A percentile compares a stretch with the other conserved stretches of the same genome.
These are phyloP conservation scores for Leptura quadrifasciata DNA, from an alignment of 2,888 invertebrate genomes.

Conservation along the genomic window DNA sequence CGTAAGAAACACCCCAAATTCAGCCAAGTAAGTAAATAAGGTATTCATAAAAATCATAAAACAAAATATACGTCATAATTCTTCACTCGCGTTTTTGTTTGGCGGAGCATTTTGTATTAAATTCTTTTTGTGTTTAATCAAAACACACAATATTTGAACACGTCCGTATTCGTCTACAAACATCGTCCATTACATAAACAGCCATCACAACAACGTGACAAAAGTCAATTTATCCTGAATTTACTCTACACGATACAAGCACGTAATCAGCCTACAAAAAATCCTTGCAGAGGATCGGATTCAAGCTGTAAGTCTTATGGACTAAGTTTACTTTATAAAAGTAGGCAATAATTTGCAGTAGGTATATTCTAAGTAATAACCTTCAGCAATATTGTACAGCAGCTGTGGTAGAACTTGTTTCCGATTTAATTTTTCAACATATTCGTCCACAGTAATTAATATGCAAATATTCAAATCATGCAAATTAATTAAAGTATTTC, in stretches of 20 bases:
- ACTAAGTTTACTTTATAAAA: background rate
- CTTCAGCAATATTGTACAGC: background rate
- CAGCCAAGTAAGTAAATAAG: slow-evolving; percentile 1
- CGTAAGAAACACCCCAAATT: background rate
- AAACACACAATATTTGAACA: slow-evolving; percentile 67
- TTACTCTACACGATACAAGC: slow-evolving; percentile 43
- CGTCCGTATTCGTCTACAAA: slow-evolving; percentile 60
- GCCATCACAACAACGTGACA: slow-evolving; percentile 68
- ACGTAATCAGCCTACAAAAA: slow-evolving; percentile 27
- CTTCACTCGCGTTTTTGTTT: slow-evolving; percentile 36
- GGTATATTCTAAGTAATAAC: background rate
- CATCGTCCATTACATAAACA: slow-evolving; percentile 65
- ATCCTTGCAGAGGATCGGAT: background rate
- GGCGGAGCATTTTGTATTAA: slow-evolving; percentile 45
- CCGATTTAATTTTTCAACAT: background rate
- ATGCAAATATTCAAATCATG: background rate
- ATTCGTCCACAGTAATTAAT: background rate
- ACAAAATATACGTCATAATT: slow-evolving; percentile 33
- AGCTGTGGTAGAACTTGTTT: background rate
- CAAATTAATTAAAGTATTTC: background rate
- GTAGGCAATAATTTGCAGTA: background rate
- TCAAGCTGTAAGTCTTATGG: background rate
- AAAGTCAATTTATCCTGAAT: slow-evolving; percentile 68
- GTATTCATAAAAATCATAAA: slow-evolving; percentile 30
- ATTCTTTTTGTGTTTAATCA: slow-evolving; percentile 68